Conservation (phyloP, 2,113 vertebrate species). For the Ursus arctos region DNA sequence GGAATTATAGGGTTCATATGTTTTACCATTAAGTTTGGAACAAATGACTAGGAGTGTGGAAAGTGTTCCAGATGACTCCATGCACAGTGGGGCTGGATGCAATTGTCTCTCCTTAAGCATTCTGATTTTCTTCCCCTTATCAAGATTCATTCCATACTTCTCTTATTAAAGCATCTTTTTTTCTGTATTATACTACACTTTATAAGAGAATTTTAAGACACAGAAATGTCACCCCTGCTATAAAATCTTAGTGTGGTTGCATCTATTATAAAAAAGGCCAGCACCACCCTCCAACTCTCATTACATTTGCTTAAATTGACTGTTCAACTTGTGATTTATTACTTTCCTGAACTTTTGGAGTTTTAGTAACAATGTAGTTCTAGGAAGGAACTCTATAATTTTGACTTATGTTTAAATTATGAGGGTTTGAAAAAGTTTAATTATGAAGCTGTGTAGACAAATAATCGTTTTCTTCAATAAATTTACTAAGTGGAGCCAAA, state of each 20-base stretch:
- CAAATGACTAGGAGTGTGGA: not conserved
- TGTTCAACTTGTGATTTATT: slow-evolving; percentile 32
- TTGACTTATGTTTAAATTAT: slow-evolving; percentile 11
- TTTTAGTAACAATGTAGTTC: not conserved
- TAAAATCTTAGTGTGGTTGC: not conserved
- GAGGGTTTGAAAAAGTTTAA: not conserved
- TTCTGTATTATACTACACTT: not conserved
- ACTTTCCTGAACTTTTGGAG: slow-evolving; percentile 1
- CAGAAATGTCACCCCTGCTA: not conserved
- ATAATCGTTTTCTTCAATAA: not conserved
- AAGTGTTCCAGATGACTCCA: slow-evolving; percentile 9
- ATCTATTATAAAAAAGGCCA: not conserved
- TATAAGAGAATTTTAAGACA: not conserved
- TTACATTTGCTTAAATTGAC: not conserved
- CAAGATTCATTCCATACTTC: slow-evolving; percentile 43
- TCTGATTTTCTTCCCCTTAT: not conserved
- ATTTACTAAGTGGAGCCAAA: not conserved
- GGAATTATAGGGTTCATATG: slow-evolving; percentile 22
- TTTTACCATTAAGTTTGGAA: slow-evolving; percentile 39
- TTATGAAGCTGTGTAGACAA: not conserved
- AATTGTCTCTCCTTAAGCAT: not conserved
- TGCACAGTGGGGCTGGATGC: not conserved
- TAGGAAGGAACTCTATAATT: slow-evolving; percentile 41
- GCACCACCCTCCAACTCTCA: too few relatives aligned
- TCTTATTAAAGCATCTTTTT: not conserved